Evolutionary conservation across 2,888 invertebrate genomes (phyloP).

Genomic region (Glyphotaelius pellucidus): DNA sequence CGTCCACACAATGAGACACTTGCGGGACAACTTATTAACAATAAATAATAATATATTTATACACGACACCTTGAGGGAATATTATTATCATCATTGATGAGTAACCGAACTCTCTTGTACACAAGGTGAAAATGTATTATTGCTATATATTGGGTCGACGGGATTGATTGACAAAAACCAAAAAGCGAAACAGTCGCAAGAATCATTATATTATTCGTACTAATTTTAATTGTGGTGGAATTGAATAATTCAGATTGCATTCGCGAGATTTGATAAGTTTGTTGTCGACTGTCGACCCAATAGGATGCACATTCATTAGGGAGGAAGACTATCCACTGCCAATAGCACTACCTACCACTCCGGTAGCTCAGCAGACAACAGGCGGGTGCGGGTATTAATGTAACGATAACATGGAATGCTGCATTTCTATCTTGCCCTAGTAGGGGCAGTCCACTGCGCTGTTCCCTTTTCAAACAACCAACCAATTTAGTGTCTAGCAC

Average conservation of each 20-base stretch:
- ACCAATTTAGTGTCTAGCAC: not conserved
- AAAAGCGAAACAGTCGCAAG: not conserved
- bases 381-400: slow-evolving; percentile 44
- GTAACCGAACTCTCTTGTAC: not conserved
- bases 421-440: slow-evolving; percentile 47
- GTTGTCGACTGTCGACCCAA: slow-evolving; percentile 23
- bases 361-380: slow-evolving; percentile 7
- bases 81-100: not conserved
- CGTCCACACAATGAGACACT: not conserved
- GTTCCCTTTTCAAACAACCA: slow-evolving; percentile 15
- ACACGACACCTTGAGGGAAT: slow-evolving; percentile 40
- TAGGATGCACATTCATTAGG: slow-evolving; percentile 2
- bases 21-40: slow-evolving; percentile 6
- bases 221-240: not conserved
- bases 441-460: slow-evolving; percentile 7
- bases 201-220: not conserved
- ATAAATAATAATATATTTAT: slow-evolving; percentile 31
- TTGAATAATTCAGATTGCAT: not conserved
- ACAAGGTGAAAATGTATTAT: slow-evolving; percentile 34
- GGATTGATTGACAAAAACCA: not conserved
- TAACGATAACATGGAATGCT: slow-evolving; percentile 62
- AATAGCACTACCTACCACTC: not conserved
- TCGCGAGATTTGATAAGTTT: not conserved
- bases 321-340: slow-evolving; percentile 34
- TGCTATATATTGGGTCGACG: not conserved